Evolutionary conservation across 2,888 invertebrate species (phyloP).

Genomic region (Ectobius pallidus): DNA sequence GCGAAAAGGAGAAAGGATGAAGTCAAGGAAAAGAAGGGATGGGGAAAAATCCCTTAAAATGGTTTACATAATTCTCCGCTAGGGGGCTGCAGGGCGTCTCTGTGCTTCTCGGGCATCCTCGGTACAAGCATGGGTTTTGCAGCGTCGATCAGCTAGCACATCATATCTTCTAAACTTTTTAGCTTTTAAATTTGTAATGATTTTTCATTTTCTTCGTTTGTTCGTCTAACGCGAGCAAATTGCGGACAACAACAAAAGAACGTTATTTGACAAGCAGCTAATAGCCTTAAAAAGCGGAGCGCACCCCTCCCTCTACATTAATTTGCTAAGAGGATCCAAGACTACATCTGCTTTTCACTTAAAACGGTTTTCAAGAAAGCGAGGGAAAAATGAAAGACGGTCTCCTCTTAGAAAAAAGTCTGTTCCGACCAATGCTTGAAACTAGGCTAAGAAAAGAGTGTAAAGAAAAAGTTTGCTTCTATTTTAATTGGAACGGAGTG

Average conservation of each 20-base stretch:
- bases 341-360: conserved; percentile 30
- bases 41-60: conserved; percentile 44
- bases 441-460: too few species aligned
- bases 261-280: conserved; percentile 30
- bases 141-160: too few species aligned
- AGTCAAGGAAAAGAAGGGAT: background rate
- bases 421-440: background rate
- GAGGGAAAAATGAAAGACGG: conserved; percentile 8
- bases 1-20: conserved; percentile 23
- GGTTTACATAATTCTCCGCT: conserved; percentile 45
- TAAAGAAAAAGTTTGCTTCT: too few species aligned
- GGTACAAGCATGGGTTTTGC: too few species aligned
- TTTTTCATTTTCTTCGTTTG: conserved; percentile 3
- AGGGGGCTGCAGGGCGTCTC: background rate
- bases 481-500: too few species aligned
- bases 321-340: conserved; percentile 41
- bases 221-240: conserved; percentile 21
- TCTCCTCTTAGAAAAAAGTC: conserved; percentile 3
- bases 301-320: conserved; percentile 25
- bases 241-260: conserved; percentile 12
- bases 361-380: conserved; percentile 26
- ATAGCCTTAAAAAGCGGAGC: conserved; percentile 33
- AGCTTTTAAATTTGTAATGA: background rate
- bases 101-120: too few species aligned
- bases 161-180: conserved; percentile 6